Base-by-base conservation (phyloP, 2,888 invertebrate genomes). In the Chromoteleia sp. region DNA sequence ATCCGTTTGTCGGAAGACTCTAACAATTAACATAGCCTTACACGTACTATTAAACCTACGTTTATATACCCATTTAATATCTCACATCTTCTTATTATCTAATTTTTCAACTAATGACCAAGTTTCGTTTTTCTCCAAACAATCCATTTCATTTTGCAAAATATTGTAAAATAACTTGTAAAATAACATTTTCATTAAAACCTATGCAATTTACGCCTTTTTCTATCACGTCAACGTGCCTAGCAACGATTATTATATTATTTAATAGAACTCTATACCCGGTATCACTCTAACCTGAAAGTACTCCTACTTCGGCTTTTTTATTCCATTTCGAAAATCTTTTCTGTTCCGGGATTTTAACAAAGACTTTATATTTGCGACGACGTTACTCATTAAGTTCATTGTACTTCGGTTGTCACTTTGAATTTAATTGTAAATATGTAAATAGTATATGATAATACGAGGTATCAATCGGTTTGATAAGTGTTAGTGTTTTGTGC, bases 191-290 rank as follows among this genome's bases (percentile, higher is more conserved):
- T 15, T 45, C 19, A 45, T 8, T 8, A 8, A 43, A 17, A 17
- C 48, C 48, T 12, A 48, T 48, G 10, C 48, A 48, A 3, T 21
- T 19, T 2, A 19, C 10, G 10, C 21, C 21, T 21, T 48, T 10
- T n/a, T 50, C 50, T 6, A 50, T 12, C 4, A 50, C 6, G 12
- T 50, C 14, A 29, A 50, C 50, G 29, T 50, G 29, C 7, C 50
- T 25, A 12, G 50, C 50, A 6, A 29, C 14, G 29, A 29, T 25
- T n/a, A 50, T 15, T 50, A 12, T 50, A 25, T 50, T 81, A 33
- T 82, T 61, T 30, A 77, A 12, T 39, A 70, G 54, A 21, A 84
- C 67, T 78, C 76, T 78, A 52, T 83, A 84, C 1, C 84, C 81
- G 8, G 33, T 41, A 15, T 83, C 59, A n/a, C 17, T 61, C 39